Conservation (phyloP, 2,113 vertebrate species). For the Grammomys dolichurus region DNA sequence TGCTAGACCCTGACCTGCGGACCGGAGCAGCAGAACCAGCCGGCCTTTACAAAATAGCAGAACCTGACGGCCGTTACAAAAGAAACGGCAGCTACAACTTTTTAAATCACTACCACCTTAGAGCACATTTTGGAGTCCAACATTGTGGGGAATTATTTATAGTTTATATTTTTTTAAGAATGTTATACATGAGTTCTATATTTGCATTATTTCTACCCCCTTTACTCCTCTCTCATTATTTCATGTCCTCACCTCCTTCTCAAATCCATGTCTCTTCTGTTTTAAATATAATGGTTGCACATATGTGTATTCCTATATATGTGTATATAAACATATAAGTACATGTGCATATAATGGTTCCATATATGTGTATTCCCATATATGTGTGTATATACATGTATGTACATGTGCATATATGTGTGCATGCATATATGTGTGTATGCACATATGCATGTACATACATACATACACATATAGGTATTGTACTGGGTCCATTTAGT, state of each 20-base stretch:
- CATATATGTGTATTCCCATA: too few species aligned
- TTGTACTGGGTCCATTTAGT: not conserved
- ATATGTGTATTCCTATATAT: not conserved
- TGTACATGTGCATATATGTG: too few species aligned
- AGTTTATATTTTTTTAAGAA: not conserved
- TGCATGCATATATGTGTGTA: too few species aligned
- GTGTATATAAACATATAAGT: too few species aligned
- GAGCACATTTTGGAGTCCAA: not conserved
- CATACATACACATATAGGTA: not conserved
- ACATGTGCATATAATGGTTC: too few species aligned
- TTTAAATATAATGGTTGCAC: not conserved
- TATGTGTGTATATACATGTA: too few species aligned
- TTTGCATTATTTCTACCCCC: not conserved
- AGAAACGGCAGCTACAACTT: too few species aligned
- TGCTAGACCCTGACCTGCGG: too few species aligned
- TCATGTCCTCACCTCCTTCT: not conserved
- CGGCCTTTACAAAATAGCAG: too few species aligned
- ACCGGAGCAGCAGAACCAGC: too few species aligned
- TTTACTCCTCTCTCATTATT: not conserved
- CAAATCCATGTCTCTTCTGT: not conserved
- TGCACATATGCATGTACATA: too few species aligned
- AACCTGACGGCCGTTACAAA: too few species aligned
- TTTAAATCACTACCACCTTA: not conserved
- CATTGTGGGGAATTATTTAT: not conserved
- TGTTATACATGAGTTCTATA: not conserved